Evolutionary conservation across 2,888 invertebrate genomes (phyloP).

Genomic region (Ormyrus rosae): DNA sequence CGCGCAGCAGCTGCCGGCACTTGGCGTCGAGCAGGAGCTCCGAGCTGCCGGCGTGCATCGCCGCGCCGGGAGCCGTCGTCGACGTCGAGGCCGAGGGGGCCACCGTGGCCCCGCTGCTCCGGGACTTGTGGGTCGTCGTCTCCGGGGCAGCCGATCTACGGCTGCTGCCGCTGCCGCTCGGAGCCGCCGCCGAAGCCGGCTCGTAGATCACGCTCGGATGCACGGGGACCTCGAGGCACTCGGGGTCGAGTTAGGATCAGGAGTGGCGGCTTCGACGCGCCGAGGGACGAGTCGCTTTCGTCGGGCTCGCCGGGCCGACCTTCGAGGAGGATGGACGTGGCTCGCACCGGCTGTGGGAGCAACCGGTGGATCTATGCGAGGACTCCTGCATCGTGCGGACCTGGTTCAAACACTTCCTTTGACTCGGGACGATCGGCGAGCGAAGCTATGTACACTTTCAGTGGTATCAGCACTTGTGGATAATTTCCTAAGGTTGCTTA

Average conservation of each 20-base stretch:
- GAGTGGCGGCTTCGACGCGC: conserved; percentile 57
- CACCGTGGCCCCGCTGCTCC: conserved; percentile 21
- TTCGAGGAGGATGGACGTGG: conserved; percentile 20
- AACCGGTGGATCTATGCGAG: conserved; percentile 24
- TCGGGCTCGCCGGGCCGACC: neutral
- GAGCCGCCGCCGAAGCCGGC: conserved; percentile 1
- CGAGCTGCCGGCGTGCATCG: conserved; percentile 86
- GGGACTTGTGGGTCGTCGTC: conserved; percentile 9
- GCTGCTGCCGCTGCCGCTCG: conserved; percentile 7
- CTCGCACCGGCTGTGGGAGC: conserved; percentile 13
- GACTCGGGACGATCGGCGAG: neutral
- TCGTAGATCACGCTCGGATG: conserved; percentile 15
- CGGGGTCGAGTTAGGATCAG: conserved; percentile 57
- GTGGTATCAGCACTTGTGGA: conserved; percentile 13
- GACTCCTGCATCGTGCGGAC: conserved; percentile 26
- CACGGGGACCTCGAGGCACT: conserved; percentile 36
- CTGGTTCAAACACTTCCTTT: neutral
- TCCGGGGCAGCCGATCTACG: no score
- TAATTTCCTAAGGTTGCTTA: neutral
- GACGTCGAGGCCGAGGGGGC: conserved; percentile 40
- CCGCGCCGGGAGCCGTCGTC: conserved; percentile 54
- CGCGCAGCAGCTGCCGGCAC: conserved; percentile 73
- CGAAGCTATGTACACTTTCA: conserved; percentile 1
- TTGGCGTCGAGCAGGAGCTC: conserved; percentile 87
- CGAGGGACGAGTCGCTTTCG: conserved; percentile 15